These are phyloP conservation scores for Corythucha ciliata DNA, from an alignment of 2,888 invertebrate genomes.

Conservation along the genomic window DNA sequence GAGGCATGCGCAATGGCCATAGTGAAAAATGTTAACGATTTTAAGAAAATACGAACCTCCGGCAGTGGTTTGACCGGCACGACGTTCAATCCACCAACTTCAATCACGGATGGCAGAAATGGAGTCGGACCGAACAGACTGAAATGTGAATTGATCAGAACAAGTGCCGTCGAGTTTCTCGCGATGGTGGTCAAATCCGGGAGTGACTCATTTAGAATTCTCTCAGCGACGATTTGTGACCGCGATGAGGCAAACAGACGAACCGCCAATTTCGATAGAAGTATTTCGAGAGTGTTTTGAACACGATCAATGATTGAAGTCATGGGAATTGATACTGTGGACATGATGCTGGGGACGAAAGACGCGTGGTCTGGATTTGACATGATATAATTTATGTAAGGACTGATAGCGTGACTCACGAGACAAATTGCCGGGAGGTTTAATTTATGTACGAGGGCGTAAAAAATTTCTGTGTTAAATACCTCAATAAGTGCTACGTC, in stretches of 20 bases:
- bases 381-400: conserved; percentile 50
- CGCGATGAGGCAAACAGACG: neutral
- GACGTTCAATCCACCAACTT: conserved; percentile 55
- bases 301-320: conserved; percentile 5
- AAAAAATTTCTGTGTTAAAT: conserved; percentile 62
- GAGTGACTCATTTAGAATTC: conserved; percentile 31
- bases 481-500: conserved; percentile 60
- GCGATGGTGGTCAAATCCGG: conserved; percentile 42
- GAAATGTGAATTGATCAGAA: conserved; percentile 46
- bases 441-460: conserved; percentile 56
- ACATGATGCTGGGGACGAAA: conserved; percentile 46
- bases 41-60: too few species aligned
- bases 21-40: too few species aligned
- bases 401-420: conserved; percentile 51
- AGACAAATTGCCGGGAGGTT: conserved; percentile 52
- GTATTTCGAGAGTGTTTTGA: neutral
- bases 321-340: neutral
- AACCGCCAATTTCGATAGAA: neutral
- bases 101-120: conserved; percentile 50
- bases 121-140: conserved; percentile 43
- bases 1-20: too few species aligned
- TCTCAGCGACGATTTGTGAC: conserved; percentile 21
- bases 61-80: conserved; percentile 27
- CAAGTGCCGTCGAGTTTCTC: conserved; percentile 42
- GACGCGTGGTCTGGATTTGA: conserved; percentile 52